These are phyloP conservation scores for Nezara viridula DNA, from an alignment of 2,888 invertebrate genomes.

Conservation along the genomic window DNA sequence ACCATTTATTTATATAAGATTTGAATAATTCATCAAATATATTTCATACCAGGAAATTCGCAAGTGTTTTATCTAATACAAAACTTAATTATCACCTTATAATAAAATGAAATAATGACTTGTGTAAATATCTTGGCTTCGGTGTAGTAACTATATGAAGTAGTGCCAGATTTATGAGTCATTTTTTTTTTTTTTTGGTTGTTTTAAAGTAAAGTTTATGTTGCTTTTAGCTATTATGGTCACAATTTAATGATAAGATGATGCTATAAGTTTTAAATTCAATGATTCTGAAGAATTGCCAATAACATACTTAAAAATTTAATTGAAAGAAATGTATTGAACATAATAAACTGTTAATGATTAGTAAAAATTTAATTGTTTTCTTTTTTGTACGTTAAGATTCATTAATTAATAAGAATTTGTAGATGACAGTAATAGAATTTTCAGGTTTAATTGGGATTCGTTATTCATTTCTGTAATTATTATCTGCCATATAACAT, in stretches of 20 bases:
- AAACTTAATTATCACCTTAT: background rate
- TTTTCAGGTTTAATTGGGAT: background rate
- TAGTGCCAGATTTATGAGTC: background rate
- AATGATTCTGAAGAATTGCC: background rate
- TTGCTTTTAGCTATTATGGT: background rate
- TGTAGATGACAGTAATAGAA: background rate
- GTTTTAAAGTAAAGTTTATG: background rate
- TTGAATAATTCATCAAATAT: slow-evolving; percentile 20
- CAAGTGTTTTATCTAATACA: background rate
- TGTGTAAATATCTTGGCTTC: slow-evolving; percentile 29
- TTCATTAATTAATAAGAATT: background rate
- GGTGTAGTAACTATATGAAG: background rate
- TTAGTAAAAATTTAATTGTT: background rate
- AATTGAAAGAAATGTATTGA: background rate
- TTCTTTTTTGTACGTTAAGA: background rate
- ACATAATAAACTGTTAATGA: background rate
- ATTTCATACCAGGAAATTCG: background rate
- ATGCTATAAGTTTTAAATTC: background rate
- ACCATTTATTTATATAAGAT: slow-evolving; percentile 44
- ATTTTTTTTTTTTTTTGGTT: background rate
- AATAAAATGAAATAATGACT: background rate
- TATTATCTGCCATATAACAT: no score
- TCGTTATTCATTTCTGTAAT: no score
- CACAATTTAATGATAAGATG: slow-evolving; percentile 1
- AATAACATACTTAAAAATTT: background rate